Evolutionary conservation across 2,797 vertebrate genomes (phyloP), one percentile per base, ranked within the genome.

Genomic region (Tinamus major): DNA sequence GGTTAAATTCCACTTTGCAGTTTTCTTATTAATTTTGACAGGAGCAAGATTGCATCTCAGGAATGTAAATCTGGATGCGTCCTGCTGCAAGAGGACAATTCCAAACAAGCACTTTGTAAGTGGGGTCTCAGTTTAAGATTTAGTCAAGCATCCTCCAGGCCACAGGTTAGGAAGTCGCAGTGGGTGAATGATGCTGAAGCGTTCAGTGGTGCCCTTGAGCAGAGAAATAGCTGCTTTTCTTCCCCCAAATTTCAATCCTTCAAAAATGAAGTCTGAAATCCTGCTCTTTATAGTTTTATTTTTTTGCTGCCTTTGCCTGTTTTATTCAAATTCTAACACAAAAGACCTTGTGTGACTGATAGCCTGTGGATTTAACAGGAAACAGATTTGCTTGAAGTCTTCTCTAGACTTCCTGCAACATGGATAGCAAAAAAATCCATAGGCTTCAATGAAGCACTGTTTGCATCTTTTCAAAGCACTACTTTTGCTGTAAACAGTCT

Each of bases 161-260:
- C 29, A 27, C 29, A 69, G 42, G 6, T 5, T 17, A 7, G 13
- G 5, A 10, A 23, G 11, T 44, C 26, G 4, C 21, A 10, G 21
- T 23, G 19, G 4, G 20, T 35, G 21, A 41, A n/a, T 49, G 55
- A 5, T 16, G 11, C 10, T 33, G 14, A 31, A 55, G 39, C 29
- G 51, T 26, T 59, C 10, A 39, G 1, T 24, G 8, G 13, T 19
- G 61, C 13, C 9, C 19, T 46, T 26, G 39, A 55, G 51, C 41
- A 33, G 29, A 67, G 29, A 41, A 72, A 10, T 2, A 9, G 13
- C 18, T 14, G 27, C 19, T 39, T 46, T 19, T 23, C 26, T 55
- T 31, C 5, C 33, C 13, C 24, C 0, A 0, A 35, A 2, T 48
- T 55, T 46, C 2, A n/a, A 46, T 31, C 75, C 17, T 51, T 39